Conservation (phyloP, 2,113 vertebrate genomes). For the Lagopus muta region DNA sequence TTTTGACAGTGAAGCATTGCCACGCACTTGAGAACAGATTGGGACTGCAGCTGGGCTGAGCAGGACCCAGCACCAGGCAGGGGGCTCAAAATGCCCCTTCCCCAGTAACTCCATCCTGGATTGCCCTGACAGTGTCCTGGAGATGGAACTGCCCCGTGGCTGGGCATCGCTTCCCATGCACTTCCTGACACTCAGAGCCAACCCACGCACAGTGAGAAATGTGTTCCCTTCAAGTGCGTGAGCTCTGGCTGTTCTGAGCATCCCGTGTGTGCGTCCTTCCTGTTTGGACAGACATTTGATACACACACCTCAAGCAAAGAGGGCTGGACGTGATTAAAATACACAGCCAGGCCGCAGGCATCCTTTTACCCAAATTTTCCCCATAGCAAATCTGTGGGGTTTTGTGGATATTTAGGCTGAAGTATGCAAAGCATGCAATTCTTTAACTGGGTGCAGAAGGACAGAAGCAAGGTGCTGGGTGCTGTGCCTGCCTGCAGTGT, state of each 20-base stretch:
- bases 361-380: not conserved
- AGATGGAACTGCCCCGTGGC: fast-evolving
- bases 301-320: slow-evolving; percentile 31
- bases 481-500: not conserved
- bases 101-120: not conserved
- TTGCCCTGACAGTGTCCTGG: fast-evolving
- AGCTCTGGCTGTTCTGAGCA: slow-evolving; percentile 13
- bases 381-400: not conserved
- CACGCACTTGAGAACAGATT: not conserved
- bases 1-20: slow-evolving; percentile 51
- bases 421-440: not conserved
- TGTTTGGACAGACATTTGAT: slow-evolving; percentile 59
- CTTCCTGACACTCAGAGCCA: not conserved
- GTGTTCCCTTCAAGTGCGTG: slow-evolving; percentile 1
- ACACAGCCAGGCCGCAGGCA: not conserved
- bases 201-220: not conserved
- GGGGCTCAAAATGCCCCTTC: fast-evolving
- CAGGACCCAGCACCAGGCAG: not conserved
- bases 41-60: not conserved
- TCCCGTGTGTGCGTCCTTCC: not conserved
- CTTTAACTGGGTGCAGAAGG: not conserved
- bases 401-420: not conserved
- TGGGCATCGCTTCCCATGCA: not conserved
- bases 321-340: slow-evolving; percentile 40
- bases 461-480: not conserved